These are phyloP conservation scores for Drosophila eohydei DNA, from an alignment of 2,888 invertebrate genomes.

Conservation along the genomic window DNA sequence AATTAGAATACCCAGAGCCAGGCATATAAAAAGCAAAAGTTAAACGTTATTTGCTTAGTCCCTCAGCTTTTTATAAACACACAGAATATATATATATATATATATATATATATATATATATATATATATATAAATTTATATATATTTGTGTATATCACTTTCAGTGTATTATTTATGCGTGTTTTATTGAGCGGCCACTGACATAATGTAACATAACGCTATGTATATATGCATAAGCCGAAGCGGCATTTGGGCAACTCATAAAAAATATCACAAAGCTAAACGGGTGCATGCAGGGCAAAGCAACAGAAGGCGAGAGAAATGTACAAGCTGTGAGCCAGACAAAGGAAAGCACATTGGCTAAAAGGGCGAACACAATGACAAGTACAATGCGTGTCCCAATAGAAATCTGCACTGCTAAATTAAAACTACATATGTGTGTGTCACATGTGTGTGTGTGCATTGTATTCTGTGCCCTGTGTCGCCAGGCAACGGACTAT, in stretches of 20 bases:
- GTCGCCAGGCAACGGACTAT: conserved; percentile 24
- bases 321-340: neutral
- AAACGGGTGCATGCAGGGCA: neutral
- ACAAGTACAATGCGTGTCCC: conserved; percentile 44
- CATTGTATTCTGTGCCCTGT: conserved; percentile 7
- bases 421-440: conserved; percentile 68
- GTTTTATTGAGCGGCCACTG: conserved; percentile 59
- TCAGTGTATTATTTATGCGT: conserved; percentile 67
- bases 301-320: neutral
- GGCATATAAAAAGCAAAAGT: conserved; percentile 32
- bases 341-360: conserved; percentile 11
- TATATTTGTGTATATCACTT: conserved; percentile 28
- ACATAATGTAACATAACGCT: conserved; percentile 28
- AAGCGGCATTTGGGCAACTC: conserved; percentile 29
- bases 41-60: conserved; percentile 52
- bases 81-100: conserved; percentile 1
- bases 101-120: neutral
- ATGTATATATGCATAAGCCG: conserved; percentile 35
- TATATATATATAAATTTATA: neutral
- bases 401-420: conserved; percentile 35
- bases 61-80: conserved; percentile 5
- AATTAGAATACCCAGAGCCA: conserved; percentile 6
- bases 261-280: conserved; percentile 41
- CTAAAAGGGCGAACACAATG: conserved; percentile 1
- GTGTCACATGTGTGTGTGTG: conserved; percentile 4